Conservation (phyloP, 2,797 vertebrate species). For the Sarcophilus harrisii region DNA sequence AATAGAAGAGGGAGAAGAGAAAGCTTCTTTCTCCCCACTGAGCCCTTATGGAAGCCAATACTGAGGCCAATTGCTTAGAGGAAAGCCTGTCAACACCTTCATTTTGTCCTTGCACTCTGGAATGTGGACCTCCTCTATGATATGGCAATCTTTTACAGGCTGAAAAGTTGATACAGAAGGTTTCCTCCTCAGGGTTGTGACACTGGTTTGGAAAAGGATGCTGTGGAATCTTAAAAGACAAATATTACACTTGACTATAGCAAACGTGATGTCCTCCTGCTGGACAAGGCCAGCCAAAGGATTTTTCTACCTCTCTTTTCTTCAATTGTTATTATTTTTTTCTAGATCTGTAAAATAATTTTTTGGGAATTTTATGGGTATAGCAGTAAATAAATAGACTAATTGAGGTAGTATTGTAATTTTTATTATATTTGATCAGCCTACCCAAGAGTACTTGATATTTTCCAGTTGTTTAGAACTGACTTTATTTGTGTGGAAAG, state of each 20-base stretch:
- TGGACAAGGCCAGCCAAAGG: neutral
- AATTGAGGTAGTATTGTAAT: neutral
- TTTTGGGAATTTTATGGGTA: no score
- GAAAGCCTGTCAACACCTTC: neutral
- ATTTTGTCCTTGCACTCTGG: neutral
- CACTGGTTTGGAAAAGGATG: neutral
- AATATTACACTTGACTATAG: neutral
- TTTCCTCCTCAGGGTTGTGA: neutral
- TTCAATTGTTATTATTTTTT: neutral
- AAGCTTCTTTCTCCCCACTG: neutral
- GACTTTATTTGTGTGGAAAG: neutral
- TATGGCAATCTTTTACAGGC: neutral
- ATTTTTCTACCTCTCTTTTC: neutral
- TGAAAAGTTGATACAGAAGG: neutral
- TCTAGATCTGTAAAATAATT: no score
- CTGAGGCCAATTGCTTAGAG: neutral
- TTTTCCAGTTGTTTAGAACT: neutral
- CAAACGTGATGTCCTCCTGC: no score
- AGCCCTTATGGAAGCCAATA: neutral
- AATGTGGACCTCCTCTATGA: neutral
- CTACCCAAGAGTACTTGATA: no score
- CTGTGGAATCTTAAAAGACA: neutral
- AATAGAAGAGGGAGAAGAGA: conserved; percentile 9
- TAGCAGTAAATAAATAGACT: no score
- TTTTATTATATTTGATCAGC: neutral